Evolutionary conservation across 2,888 invertebrate genomes (phyloP), one percentile per base, ranked within the genome.

Genomic region (Drosophila hamatofila): DNA sequence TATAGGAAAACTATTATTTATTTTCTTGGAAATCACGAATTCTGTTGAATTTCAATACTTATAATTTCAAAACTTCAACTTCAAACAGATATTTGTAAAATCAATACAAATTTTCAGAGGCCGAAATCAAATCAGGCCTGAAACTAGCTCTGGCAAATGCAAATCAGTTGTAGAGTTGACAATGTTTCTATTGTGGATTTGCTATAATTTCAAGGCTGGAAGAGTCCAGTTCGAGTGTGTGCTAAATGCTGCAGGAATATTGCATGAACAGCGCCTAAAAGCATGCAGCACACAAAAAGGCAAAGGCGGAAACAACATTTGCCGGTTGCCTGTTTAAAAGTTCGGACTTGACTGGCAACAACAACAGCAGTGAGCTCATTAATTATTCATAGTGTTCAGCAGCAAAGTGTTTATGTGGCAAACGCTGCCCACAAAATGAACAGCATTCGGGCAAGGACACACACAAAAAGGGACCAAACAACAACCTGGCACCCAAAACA

Each of bases 351-450:
- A 37, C 37, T 37, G 52, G 21, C 59, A 66, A 25, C 58, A 56
- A 23, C 25, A 56, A 55, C 48, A 49, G 14, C 21, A 78, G 68
- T 56, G 72, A 75, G 68, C 80, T 85, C 82, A 88, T 86, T 86
- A 82, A 77, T 86, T 86, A 86, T 86, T 86, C 86, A 86, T 86
- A 72, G 87, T 81, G 79, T 77, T 86, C 82, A 80, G 76, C 72
- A 82, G 67, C 72, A 81, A 86, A 86, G 84, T 84, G 88, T 88
- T 88, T 85, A 81, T 86, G 84, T 75, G 80, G 76, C 82, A 72
- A 72, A 62, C 59, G 65, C 57, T 63, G 56, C 70, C 78, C 78
- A 76, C 80, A 86, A 86, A 81, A 79, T 87, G 83, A 72, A 74
- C 81, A 77, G 66, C 54, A 70, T 55, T 39, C 52, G 65, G 72